Percentiles rank a stretch among this genome's conserved stretches.
phyloP scores from a whole-genome alignment of 64 coral and sea anemone genomes.

The Actinia tenebrosa region DNA sequence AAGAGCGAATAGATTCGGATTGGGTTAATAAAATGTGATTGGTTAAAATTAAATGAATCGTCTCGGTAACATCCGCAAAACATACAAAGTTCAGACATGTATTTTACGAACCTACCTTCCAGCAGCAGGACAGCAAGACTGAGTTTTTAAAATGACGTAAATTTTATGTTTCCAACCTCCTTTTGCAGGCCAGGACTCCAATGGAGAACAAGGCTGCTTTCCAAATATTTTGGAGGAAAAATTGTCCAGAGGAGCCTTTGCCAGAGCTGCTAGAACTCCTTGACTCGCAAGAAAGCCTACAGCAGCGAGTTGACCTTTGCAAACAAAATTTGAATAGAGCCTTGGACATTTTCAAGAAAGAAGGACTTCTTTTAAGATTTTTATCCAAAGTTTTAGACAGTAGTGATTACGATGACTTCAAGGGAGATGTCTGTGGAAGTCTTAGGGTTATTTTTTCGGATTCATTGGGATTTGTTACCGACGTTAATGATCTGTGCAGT shows the following conservation, averaged over 20 bases:
- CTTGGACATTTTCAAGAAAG: constrained; percentile 31
- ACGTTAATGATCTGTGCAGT: background rate
- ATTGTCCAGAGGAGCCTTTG: background rate
- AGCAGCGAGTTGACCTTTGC: constrained; percentile 24
- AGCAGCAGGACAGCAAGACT: background rate
- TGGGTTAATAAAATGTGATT: background rate
- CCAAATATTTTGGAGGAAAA: background rate
- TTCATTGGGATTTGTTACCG: background rate
- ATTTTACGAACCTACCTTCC: background rate
- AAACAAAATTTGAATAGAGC: constrained; percentile 35
- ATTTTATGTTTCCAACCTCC: background rate
- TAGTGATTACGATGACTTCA: constrained; percentile 11
- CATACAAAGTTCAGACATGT: background rate
- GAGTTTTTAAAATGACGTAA: background rate
- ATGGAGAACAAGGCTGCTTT: constrained; percentile 19
- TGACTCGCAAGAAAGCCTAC: constrained; percentile 27
- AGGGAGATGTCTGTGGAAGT: constrained; percentile 20
- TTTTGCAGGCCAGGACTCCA: background rate
- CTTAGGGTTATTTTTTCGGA: constrained; percentile 33
- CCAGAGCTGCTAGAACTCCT: background rate
- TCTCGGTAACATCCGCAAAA: constrained; percentile 5
- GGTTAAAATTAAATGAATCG: background rate
- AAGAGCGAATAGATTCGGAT: background rate
- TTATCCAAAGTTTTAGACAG: constrained; percentile 32
- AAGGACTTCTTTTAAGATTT: constrained; percentile 56